These are phyloP conservation scores for Oligia latruncula DNA, from an alignment of 2,888 invertebrate species.

Conservation along the genomic window DNA sequence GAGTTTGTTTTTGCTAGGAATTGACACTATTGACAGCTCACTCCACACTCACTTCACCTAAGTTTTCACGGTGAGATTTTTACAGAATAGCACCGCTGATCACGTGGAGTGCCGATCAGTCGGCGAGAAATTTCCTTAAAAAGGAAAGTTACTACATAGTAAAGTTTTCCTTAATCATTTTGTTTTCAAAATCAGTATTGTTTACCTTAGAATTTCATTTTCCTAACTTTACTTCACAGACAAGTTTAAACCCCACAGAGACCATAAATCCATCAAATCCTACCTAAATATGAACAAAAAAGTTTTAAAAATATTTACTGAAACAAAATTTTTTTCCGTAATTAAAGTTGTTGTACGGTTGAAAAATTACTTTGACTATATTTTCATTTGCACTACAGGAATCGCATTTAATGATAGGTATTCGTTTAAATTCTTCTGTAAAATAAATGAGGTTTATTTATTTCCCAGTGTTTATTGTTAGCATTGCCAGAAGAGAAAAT, in stretches of 20 bases:
- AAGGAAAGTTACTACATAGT: no score
- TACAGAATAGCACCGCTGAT: no score
- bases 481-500: constrained; percentile 18
- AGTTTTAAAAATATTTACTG: background rate
- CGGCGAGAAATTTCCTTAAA: no score
- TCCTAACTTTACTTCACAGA: background rate
- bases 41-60: no score
- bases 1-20: no score
- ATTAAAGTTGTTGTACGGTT: background rate
- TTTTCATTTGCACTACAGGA: constrained; percentile 34
- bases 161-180: background rate
- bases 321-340: constrained; percentile 5
- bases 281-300: background rate
- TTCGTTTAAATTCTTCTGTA: constrained; percentile 32
- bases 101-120: no score
- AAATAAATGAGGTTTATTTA: constrained; percentile 34
- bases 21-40: no score
- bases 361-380: constrained; percentile 24
- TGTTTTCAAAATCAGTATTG: background rate
- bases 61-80: no score
- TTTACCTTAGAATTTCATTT: background rate
- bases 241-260: background rate
- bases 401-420: constrained; percentile 20
- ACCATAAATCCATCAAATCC: background rate
- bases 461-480: constrained; percentile 21